A percentile compares a stretch with the other conserved stretches of the same genome.
phyloP scores from a whole-genome alignment of 2,797 vertebrate genomes.

The Acanthornis magna region DNA sequence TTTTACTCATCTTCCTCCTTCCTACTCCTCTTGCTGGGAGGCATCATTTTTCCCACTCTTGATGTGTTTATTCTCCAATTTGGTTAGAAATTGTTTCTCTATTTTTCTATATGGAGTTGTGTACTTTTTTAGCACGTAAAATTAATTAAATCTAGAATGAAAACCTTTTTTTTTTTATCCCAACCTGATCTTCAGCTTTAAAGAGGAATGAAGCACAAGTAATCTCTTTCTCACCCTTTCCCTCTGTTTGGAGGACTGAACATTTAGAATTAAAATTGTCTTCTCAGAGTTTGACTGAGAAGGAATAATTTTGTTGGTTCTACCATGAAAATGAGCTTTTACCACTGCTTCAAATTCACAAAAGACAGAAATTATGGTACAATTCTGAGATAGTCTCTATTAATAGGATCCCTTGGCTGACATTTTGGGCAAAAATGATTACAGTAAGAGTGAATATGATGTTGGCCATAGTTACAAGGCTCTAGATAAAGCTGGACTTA shows the following conservation, averaged over 20 bases:
- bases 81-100: conserved; percentile 36
- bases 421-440: neutral
- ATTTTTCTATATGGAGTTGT: neutral
- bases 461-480: fast-evolving
- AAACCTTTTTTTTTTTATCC: neutral
- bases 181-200: neutral
- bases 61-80: conserved; percentile 8
- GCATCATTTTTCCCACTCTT: conserved; percentile 30
- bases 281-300: neutral
- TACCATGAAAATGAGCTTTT: neutral
- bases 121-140: neutral
- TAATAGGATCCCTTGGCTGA: neutral
- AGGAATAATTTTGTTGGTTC: neutral
- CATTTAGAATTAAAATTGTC: neutral
- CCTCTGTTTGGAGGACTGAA: neutral
- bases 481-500: neutral
- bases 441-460: neutral
- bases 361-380: neutral
- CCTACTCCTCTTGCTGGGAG: conserved; percentile 30
- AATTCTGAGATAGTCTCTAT: neutral
- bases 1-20: conserved; percentile 38
- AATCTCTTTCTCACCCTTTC: neutral
- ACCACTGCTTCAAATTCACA: neutral
- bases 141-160: neutral
- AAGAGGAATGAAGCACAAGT: neutral